These are phyloP conservation scores for Syndactyla subalaris DNA, from an alignment of 2,797 vertebrate genomes.

Conservation along the genomic window DNA sequence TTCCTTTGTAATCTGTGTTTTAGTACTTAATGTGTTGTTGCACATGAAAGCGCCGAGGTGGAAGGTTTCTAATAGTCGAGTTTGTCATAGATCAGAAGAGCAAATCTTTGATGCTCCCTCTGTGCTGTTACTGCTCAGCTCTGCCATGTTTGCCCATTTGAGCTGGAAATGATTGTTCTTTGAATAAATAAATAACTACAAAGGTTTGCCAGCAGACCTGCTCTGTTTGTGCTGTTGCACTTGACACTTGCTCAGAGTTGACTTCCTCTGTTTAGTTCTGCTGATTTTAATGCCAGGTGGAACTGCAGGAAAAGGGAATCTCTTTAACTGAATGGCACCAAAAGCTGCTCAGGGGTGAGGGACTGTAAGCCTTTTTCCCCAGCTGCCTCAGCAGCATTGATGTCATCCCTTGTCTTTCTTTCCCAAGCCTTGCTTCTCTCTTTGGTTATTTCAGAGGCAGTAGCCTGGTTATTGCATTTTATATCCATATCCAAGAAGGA, in stretches of 20 bases:
- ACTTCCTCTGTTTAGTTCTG: not conserved
- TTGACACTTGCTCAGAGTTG: accelerated
- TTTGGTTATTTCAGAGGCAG: accelerated
- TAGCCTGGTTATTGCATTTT: accelerated
- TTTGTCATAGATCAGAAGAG: not conserved
- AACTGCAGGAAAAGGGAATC: accelerated
- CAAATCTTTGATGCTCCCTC: not conserved
- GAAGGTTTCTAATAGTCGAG: not conserved
- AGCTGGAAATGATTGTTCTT: not conserved
- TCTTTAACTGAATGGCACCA: accelerated
- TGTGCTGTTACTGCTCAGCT: not conserved
- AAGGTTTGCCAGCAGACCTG: not conserved
- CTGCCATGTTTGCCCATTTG: not conserved
- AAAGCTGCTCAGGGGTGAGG: not conserved
- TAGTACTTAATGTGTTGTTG: not conserved
- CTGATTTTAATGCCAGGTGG: not conserved
- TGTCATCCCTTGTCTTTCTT: not conserved
- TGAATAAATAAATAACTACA: not conserved
- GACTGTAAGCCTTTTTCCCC: not conserved
- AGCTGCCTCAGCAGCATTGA: not conserved
- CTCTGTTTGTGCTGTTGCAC: not conserved
- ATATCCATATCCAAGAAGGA: accelerated
- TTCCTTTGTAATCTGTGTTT: not conserved
- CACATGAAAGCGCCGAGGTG: not conserved
- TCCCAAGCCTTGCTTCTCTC: not conserved